phyloP scores from a whole-genome alignment of 2,888 invertebrate species.

The Rhagophthalmus giganteus region DNA sequence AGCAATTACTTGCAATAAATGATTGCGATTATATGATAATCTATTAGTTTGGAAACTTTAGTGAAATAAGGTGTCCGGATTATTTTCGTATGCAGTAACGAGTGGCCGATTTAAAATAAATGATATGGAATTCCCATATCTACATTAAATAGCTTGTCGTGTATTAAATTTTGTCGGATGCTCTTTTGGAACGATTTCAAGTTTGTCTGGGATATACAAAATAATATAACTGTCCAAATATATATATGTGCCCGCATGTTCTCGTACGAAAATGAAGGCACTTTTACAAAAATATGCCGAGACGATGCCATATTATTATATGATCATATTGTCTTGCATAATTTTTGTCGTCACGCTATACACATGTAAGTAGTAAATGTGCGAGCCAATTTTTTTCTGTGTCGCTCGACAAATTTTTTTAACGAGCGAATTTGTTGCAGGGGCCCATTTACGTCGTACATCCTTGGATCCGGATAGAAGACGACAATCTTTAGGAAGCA shows the following conservation, averaged over 20 bases:
- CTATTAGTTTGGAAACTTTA: too few relatives aligned
- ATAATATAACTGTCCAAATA: too few relatives aligned
- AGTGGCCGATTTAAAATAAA: too few relatives aligned
- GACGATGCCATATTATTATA: neutral
- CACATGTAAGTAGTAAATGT: neutral
- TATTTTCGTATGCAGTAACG: too few relatives aligned
- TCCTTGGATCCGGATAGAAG: constrained; percentile 78
- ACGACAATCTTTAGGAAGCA: constrained; percentile 75
- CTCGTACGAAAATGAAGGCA: neutral
- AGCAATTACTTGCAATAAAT: too few relatives aligned
- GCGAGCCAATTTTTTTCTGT: too few relatives aligned
- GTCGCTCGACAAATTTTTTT: too few relatives aligned
- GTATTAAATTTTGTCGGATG: constrained; percentile 1
- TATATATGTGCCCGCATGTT: too few relatives aligned
- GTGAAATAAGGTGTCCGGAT: too few relatives aligned
- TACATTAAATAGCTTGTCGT: neutral
- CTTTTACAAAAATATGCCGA: neutral
- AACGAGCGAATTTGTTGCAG: constrained; percentile 60
- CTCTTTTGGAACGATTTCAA: constrained; percentile 13
- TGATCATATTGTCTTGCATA: neutral
- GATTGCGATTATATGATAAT: too few relatives aligned
- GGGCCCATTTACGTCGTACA: constrained; percentile 74
- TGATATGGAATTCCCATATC: too few relatives aligned
- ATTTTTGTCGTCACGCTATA: neutral
- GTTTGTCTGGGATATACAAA: constrained; percentile 12